Conservation (phyloP, 1,140 invertebrate genomes). For the Chrysomallon squamiferum region DNA sequence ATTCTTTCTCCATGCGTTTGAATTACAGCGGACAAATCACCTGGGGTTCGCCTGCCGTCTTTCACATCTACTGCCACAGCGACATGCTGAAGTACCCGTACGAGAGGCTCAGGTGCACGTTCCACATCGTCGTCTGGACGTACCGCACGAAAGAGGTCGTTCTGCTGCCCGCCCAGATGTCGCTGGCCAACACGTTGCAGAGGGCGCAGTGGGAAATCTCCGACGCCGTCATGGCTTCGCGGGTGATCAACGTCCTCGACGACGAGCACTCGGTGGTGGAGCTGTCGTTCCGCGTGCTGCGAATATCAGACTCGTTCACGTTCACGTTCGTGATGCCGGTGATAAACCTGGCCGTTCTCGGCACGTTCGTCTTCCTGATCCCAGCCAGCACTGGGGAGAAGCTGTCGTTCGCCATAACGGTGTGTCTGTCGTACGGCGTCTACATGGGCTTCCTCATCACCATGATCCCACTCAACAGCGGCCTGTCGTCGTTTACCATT, state of each 20-base stretch:
- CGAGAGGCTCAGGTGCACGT: not conserved
- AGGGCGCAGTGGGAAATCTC: not conserved
- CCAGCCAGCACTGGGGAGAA: slow-evolving; percentile 19
- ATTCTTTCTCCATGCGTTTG: not conserved
- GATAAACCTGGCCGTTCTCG: slow-evolving; percentile 9
- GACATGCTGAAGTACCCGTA: slow-evolving; percentile 1
- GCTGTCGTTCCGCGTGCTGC: not conserved
- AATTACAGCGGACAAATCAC: not conserved
- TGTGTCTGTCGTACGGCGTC: slow-evolving; percentile 12
- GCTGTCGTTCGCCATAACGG: slow-evolving; percentile 15
- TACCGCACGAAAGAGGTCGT: not conserved
- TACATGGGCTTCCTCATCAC: not conserved
- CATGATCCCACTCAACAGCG: not conserved
- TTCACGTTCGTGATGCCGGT: slow-evolving; percentile 19
- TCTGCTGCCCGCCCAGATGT: not conserved
- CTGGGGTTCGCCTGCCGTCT: not conserved
- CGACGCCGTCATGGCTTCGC: not conserved
- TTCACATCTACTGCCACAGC: not conserved
- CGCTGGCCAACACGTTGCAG: no score
- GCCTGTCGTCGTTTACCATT: not conserved
- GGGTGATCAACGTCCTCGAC: not conserved
- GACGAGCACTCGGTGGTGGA: not conserved
- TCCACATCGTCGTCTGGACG: not conserved
- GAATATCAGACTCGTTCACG: slow-evolving; percentile 7
- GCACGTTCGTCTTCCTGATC: slow-evolving; percentile 15